phyloP scores from a whole-genome alignment of 1,140 invertebrate species.

The Atopsyche davidsoni region DNA sequence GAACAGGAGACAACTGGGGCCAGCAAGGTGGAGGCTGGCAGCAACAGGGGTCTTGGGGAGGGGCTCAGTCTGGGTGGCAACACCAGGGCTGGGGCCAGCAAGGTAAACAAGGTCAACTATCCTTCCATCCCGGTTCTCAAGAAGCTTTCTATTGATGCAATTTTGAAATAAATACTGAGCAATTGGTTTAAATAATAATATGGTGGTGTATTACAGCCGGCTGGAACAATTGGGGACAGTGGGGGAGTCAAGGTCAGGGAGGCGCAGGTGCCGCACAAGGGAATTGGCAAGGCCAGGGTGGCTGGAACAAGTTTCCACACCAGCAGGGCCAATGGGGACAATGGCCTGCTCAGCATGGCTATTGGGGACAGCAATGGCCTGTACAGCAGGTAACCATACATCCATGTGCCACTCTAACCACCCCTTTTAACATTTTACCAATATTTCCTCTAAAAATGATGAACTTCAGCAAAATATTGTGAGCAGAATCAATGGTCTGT shows the following conservation, averaged over 20 bases:
- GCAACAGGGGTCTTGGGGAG: not conserved
- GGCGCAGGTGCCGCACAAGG: not conserved
- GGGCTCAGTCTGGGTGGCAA: constrained; percentile 1
- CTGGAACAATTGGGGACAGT: not conserved
- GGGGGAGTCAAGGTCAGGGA: no score
- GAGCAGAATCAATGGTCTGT: not conserved
- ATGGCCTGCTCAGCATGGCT: constrained; percentile 10
- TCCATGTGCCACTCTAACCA: not conserved
- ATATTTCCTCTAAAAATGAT: not conserved
- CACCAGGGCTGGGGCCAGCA: constrained; percentile 14
- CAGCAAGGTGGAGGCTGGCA: constrained; percentile 1
- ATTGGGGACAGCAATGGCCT: constrained; percentile 16
- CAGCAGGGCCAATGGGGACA: constrained; percentile 7
- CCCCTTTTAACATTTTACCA: not conserved
- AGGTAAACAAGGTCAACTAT: not conserved
- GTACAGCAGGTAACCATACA: constrained; percentile 9
- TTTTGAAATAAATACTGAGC: not conserved
- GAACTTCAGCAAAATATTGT: not conserved
- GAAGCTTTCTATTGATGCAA: not conserved
- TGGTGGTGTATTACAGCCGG: not conserved
- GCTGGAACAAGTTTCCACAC: not conserved
- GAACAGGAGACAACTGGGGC: not conserved
- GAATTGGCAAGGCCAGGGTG: not conserved
- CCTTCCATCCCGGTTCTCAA: not conserved
- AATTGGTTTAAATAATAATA: no score